phyloP scores from a whole-genome alignment of 2,797 vertebrate genomes.

The Choloepus didactylus region DNA sequence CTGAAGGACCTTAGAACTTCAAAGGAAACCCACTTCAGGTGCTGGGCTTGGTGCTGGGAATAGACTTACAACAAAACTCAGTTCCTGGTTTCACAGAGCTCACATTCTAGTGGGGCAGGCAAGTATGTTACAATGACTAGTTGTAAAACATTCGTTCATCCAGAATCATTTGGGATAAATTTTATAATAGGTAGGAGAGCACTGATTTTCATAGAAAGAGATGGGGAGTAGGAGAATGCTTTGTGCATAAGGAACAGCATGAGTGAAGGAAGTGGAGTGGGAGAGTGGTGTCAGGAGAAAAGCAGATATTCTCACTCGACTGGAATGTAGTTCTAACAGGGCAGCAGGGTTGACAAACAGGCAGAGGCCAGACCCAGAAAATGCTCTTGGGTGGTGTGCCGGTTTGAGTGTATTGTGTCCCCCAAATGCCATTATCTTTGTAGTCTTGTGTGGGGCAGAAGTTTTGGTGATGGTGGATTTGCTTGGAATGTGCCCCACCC shows the following conservation, averaged over 20 bases:
- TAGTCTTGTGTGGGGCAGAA: too few relatives aligned
- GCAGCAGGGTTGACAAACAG: background rate
- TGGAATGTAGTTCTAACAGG: background rate
- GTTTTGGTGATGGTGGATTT: too few relatives aligned
- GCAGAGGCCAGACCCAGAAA: background rate
- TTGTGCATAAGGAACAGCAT: background rate
- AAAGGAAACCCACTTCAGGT: background rate
- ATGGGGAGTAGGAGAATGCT: background rate
- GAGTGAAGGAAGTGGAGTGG: background rate
- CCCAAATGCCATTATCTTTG: too few relatives aligned
- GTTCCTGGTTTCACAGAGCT: background rate
- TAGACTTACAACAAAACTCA: background rate
- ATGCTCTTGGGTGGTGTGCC: background rate
- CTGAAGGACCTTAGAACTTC: background rate
- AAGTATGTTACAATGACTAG: slow-evolving; percentile 9
- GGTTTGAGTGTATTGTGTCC: too few relatives aligned
- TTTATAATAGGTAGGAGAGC: background rate
- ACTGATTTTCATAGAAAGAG: background rate
- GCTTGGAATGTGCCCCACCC: too few relatives aligned
- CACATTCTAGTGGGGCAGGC: background rate
- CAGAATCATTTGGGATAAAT: background rate
- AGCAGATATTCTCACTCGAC: background rate
- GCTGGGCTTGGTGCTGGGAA: background rate
- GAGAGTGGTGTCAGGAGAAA: background rate
- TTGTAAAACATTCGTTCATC: background rate